These are phyloP conservation scores for Hafferia zeledoni DNA, from an alignment of 2,797 vertebrate species.

Conservation along the genomic window DNA sequence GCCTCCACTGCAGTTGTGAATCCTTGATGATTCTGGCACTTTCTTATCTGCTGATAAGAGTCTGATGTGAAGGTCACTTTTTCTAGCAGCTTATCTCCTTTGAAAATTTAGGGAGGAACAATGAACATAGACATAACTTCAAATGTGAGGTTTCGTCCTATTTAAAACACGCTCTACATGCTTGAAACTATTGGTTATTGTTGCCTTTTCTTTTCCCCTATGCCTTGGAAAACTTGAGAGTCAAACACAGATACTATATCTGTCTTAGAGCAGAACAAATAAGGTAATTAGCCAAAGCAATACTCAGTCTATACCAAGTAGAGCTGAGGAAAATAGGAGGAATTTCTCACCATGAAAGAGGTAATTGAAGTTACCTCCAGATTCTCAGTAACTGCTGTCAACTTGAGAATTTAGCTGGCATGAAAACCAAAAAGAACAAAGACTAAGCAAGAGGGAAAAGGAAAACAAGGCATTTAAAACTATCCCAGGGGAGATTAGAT, in stretches of 20 bases:
- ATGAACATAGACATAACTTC: background rate
- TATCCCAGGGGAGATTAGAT: slow-evolving; percentile 40
- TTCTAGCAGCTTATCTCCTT: background rate
- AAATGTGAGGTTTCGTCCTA: background rate
- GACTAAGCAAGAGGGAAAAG: background rate
- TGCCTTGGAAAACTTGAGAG: background rate
- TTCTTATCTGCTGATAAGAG: background rate
- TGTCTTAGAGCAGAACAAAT: background rate
- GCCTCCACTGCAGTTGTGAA: background rate
- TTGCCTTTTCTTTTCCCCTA: background rate
- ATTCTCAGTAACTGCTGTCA: background rate
- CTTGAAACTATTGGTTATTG: background rate
- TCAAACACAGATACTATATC: background rate
- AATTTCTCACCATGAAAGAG: background rate
- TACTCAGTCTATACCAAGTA: background rate
- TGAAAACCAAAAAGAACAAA: slow-evolving; percentile 8
- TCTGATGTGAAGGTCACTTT: background rate
- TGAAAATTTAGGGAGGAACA: background rate
- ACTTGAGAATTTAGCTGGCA: background rate
- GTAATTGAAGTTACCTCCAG: background rate
- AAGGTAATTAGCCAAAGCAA: background rate
- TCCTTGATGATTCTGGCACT: background rate
- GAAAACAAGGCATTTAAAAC: slow-evolving; percentile 34
- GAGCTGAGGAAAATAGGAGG: background rate
- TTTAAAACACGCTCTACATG: fast-evolving